phyloP scores from a whole-genome alignment of 2,797 vertebrate genomes.

The Lophotriccus pileatus region DNA sequence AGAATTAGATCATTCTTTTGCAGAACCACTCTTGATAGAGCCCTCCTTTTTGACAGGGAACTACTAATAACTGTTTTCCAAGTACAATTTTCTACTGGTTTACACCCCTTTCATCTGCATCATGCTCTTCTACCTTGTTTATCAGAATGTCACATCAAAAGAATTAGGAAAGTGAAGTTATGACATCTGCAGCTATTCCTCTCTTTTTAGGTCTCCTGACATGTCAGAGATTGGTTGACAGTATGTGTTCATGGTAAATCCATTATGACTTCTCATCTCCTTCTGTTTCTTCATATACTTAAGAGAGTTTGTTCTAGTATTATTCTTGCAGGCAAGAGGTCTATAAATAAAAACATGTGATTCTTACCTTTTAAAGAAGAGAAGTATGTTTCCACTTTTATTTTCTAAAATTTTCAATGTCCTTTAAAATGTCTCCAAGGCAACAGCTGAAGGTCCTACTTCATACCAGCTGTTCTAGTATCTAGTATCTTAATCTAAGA shows the following conservation, averaged over 20 bases:
- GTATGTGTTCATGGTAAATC: background rate
- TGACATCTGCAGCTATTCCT: background rate
- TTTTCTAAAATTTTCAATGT: background rate
- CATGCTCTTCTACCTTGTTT: background rate
- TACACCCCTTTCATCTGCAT: conserved; percentile 1
- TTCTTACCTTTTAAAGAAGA: background rate
- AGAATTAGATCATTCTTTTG: background rate
- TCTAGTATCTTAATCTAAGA: too few relatives aligned
- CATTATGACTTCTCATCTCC: background rate
- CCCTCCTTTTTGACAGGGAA: background rate
- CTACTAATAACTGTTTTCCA: background rate
- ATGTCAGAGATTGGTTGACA: background rate
- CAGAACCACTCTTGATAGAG: background rate
- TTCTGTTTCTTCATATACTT: background rate
- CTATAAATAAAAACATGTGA: background rate
- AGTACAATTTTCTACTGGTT: background rate
- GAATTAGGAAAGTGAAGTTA: background rate
- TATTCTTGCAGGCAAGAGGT: background rate
- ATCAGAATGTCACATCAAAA: conserved; percentile 48
- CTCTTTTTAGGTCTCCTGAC: background rate
- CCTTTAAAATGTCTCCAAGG: background rate
- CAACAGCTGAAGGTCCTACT: background rate
- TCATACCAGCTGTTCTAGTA: background rate
- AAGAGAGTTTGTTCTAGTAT: background rate
- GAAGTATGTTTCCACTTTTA: background rate